phyloP scores from a whole-genome alignment of 2,888 invertebrate genomes.

The Plagodis pulveraria region DNA sequence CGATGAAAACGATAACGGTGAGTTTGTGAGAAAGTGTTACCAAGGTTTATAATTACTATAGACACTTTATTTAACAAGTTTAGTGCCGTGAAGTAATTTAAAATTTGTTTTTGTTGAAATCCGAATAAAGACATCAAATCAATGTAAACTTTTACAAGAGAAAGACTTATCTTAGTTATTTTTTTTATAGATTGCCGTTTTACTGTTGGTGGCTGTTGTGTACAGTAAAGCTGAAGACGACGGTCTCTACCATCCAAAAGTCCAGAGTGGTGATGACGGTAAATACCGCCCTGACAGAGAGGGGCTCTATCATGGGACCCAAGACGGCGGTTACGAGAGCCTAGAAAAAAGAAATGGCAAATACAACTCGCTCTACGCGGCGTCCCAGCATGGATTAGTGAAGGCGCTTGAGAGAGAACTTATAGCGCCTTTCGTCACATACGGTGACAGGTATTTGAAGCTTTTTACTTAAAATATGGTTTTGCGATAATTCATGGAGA shows the following conservation, averaged over 20 bases:
- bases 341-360: conserved; percentile 54
- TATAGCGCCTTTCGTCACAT: conserved; percentile 56
- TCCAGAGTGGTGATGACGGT: conserved; percentile 62
- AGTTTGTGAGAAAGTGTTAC: conserved; percentile 42
- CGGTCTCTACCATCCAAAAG: conserved; percentile 75
- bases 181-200: conserved; percentile 47
- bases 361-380: conserved; percentile 55
- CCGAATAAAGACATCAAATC: no score
- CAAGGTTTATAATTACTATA: no score
- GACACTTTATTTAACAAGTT: no score
- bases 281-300: conserved; percentile 52
- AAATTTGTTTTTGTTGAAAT: not conserved
- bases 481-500: no score
- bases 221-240: conserved; percentile 63
- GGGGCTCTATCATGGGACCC: conserved; percentile 42
- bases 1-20: conserved; percentile 72
- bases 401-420: conserved; percentile 57
- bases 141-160: no score
- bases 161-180: not conserved
- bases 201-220: conserved; percentile 51
- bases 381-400: conserved; percentile 56
- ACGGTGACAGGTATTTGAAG: conserved; percentile 49
- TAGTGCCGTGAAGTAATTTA: not conserved
- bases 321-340: conserved; percentile 42
- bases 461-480: no score